These are phyloP conservation scores for Pocillopora meandrina DNA, from an alignment of 92 coral and sea anemone species.

Conservation along the genomic window DNA sequence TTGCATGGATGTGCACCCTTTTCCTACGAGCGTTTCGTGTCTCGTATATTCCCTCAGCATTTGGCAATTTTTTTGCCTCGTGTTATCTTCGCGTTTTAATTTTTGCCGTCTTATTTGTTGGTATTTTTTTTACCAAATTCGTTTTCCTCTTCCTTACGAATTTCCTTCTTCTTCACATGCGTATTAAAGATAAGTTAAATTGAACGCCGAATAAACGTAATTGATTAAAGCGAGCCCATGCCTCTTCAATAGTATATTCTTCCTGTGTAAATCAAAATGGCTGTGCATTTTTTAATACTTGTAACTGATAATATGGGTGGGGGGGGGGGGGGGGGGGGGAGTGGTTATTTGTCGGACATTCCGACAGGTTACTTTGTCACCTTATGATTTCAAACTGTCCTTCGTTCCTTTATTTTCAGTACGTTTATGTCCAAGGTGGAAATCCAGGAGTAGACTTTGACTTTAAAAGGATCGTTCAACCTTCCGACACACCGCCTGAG, in stretches of 20 bases:
- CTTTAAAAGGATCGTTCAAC: background rate
- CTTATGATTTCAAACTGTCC: background rate
- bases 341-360: background rate
- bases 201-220: too few relatives aligned
- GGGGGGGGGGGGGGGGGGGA: background rate
- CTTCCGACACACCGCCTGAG: background rate
- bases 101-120: too few relatives aligned
- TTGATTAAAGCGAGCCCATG: background rate
- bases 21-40: too few relatives aligned
- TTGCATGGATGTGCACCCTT: too few relatives aligned
- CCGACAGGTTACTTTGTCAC: background rate
- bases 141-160: too few relatives aligned
- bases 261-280: too few relatives aligned
- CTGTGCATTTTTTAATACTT: too few relatives aligned
- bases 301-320: background rate
- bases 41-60: too few relatives aligned
- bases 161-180: too few relatives aligned
- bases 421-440: background rate
- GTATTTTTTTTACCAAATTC: too few relatives aligned
- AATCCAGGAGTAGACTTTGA: conserved; percentile 11
- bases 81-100: too few relatives aligned
- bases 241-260: background rate
- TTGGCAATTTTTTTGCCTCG: too few relatives aligned
- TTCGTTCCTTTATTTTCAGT: background rate
- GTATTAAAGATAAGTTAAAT: background rate